These are phyloP conservation scores for Arenaria interpres DNA, from an alignment of 2,113 vertebrate genomes.

Conservation along the genomic window DNA sequence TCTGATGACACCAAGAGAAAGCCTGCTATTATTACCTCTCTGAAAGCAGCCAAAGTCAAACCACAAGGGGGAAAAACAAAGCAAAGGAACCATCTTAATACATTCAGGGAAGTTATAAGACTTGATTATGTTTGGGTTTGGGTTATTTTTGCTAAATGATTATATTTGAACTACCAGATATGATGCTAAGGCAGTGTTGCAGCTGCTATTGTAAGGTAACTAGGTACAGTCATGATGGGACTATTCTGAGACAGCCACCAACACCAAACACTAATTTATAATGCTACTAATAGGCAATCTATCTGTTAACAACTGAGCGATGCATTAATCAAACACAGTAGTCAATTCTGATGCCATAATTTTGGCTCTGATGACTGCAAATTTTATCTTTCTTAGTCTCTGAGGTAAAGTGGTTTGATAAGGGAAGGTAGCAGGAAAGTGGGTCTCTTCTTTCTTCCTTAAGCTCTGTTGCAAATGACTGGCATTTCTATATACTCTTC, in stretches of 20 bases:
- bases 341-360: background rate
- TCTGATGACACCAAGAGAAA: background rate
- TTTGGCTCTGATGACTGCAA: background rate
- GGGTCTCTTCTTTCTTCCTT: background rate
- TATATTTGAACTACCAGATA: background rate
- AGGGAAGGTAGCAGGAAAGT: background rate
- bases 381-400: background rate
- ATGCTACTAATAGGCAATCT: background rate
- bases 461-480: background rate
- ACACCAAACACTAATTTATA: background rate
- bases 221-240: background rate
- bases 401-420: background rate
- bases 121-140: background rate
- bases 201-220: background rate
- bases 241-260: background rate
- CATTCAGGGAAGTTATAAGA: background rate
- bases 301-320: background rate
- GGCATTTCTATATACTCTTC: background rate
- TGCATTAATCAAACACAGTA: background rate
- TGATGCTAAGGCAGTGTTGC: background rate
- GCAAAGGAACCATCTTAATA: background rate
- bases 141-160: fast-evolving
- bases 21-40: background rate
- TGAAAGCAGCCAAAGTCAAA: background rate
- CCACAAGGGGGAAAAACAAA: background rate